phyloP scores from a whole-genome alignment of 2,113 vertebrate species.

The Rhinoptilus africanus region DNA sequence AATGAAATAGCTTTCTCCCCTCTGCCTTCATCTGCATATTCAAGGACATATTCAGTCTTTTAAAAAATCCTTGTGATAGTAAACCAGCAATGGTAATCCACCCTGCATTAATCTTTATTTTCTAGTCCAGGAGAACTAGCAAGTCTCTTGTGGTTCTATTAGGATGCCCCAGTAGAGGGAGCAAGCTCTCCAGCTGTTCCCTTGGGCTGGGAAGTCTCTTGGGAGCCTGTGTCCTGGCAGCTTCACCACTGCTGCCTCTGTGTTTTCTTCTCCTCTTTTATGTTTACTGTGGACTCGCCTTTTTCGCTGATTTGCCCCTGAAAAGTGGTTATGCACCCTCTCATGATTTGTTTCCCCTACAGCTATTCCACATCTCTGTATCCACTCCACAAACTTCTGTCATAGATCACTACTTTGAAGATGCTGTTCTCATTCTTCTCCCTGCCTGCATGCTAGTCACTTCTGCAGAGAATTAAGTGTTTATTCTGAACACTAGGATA shows the following conservation, averaged over 20 bases:
- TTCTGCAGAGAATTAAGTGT: background rate
- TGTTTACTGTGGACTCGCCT: background rate
- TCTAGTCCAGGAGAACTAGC: background rate
- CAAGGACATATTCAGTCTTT: background rate
- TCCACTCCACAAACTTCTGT: background rate
- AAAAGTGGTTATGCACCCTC: background rate
- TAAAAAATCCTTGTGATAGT: background rate
- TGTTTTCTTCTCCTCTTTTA: background rate
- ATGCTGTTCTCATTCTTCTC: background rate
- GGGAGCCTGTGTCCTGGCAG: background rate
- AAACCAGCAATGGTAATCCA: background rate
- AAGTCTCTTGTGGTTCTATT: background rate
- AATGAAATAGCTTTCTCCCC: background rate
- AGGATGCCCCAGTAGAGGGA: conserved; percentile 34
- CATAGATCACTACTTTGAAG: background rate
- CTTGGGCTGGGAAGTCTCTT: background rate
- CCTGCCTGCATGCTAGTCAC: background rate
- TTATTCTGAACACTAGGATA: background rate
- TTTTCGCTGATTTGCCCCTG: background rate
- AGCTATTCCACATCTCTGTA: background rate
- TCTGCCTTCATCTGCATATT: background rate
- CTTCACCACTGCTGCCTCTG: background rate
- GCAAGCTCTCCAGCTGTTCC: background rate
- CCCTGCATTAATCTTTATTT: background rate
- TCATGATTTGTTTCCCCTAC: background rate